These are phyloP conservation scores for Fregetta grallaria DNA, from an alignment of 2,113 vertebrate species.

Conservation along the genomic window DNA sequence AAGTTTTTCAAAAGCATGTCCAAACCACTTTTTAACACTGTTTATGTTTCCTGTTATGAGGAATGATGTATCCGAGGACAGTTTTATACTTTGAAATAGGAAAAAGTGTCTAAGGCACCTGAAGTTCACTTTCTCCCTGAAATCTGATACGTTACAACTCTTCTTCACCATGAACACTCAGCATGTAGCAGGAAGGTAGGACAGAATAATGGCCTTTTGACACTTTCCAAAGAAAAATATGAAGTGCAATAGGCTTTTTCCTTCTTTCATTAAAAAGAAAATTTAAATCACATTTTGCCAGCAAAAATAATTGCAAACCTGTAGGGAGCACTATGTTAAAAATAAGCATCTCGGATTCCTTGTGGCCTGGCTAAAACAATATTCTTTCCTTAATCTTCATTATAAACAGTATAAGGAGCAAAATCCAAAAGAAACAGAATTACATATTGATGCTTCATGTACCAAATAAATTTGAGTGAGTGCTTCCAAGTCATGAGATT, in stretches of 20 bases:
- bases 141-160: background rate
- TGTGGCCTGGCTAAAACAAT: constrained; percentile 19
- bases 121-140: background rate
- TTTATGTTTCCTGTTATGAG: background rate
- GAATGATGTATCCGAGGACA: background rate
- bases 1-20: background rate
- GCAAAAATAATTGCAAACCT: constrained; percentile 10
- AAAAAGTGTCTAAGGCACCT: background rate
- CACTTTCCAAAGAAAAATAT: background rate
- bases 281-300: background rate
- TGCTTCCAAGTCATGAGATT: background rate
- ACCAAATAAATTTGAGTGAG: background rate
- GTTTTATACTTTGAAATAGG: background rate
- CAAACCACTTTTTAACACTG: background rate
- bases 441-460: background rate
- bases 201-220: background rate
- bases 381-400: background rate
- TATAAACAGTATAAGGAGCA: background rate
- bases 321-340: background rate
- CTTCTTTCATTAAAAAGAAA: background rate
- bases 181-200: background rate
- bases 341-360: constrained; percentile 14
- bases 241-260: background rate
- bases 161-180: background rate
- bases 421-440: background rate